Conservation (phyloP, 2,797 vertebrate genomes). For the Enteromius treurensis region DNA sequence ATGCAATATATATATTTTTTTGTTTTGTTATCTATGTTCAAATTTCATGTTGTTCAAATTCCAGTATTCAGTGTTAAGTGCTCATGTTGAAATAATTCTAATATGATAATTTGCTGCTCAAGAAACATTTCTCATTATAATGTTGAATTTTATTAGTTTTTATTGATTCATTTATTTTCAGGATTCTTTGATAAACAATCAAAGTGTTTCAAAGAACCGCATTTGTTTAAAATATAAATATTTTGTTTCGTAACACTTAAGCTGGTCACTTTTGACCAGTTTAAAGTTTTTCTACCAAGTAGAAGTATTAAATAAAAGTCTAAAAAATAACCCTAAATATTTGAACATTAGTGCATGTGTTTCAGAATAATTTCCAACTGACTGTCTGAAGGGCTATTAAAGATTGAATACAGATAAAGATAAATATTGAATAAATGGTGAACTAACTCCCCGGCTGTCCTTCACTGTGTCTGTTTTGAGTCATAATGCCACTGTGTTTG, state of each 20-base stretch:
- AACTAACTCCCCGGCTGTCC: neutral
- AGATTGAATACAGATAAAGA: neutral
- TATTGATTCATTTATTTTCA: neutral
- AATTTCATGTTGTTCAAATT: neutral
- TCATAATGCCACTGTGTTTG: constrained; percentile 2
- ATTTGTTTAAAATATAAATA: neutral
- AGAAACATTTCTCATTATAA: neutral
- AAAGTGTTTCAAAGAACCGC: neutral
- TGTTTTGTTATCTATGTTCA: neutral
- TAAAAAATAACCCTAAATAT: neutral
- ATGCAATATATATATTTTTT: neutral
- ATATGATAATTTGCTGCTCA: neutral
- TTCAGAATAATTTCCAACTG: neutral
- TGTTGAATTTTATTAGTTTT: neutral
- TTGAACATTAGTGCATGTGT: neutral
- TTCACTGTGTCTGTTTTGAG: constrained; percentile 3
- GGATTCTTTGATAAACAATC: neutral
- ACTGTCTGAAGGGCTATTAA: neutral
- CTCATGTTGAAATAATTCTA: neutral
- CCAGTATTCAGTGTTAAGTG: neutral
- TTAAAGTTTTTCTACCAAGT: too few species aligned
- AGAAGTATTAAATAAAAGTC: neutral
- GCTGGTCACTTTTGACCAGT: neutral
- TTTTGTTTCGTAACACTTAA: neutral
- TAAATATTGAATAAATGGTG: neutral